Evolutionary conservation across 2,113 vertebrate genomes (phyloP), one percentile per base, ranked within the genome.

Genomic region (zebrafish (Danio rerio)): DNA sequence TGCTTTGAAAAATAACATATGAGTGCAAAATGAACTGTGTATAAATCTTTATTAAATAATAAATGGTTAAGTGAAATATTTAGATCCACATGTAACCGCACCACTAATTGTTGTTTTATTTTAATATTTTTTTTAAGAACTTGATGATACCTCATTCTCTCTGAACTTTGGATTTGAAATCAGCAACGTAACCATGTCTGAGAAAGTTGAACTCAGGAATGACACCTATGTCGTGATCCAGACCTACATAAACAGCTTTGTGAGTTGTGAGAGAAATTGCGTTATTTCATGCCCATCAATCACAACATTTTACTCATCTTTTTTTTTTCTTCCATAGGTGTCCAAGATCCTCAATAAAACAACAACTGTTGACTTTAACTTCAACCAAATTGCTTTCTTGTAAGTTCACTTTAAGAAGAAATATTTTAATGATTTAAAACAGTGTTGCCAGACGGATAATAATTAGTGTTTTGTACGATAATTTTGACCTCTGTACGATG

Each of bases 81-180:
- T 21, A 12, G 9, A 62, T 21, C 58, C 58, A 61, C 58, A 11
- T 21, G 6, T 12, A 61, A 61, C 20, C 58, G 11, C 58, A 21
- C 18, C 13, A 13, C 3, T 20, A 40, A 7, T 5, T 42, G 0
- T 6, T n/a, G 12, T 42, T 73, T 8, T 43, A 2, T 58, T n/a
- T 52, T 15, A 20, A 3, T 11, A 5, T 66, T 70, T 4, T 13
- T 5, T 53, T 69, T 4, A 47, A 85, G 83, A 65, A 81, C 71
- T 45, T 2, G 9, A 52, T 10, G 58, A 49, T 13, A 49, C 70
- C 5, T 78, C 83, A 1, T 81, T 59, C 21, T 47, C 42, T 18
- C 69, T 85, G 15, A 65, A 52, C 56, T 82, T 85, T 78, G 80
- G 18, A 47, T 85, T 82, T 47, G 50, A 63, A 55, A 78, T 85